Percentiles rank a stretch among this genome's conserved stretches.
phyloP scores from a whole-genome alignment of 2,888 invertebrate genomes.

The Macropis europaea region DNA sequence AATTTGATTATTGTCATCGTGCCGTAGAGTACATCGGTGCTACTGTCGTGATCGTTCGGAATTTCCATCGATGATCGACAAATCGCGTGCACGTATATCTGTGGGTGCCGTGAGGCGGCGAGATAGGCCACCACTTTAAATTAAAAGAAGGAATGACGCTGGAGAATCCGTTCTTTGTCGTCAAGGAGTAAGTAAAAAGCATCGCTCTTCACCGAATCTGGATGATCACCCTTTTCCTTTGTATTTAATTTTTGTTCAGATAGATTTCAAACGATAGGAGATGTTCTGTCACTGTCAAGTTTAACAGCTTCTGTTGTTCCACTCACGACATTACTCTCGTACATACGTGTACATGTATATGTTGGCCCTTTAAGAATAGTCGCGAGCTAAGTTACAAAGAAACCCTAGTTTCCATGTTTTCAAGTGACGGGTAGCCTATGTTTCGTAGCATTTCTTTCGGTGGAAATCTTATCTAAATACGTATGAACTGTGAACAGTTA shows the following conservation, averaged over 20 bases:
- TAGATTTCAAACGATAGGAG: too few species aligned
- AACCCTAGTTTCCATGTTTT: slow-evolving; percentile 1
- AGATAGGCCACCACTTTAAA: slow-evolving; percentile 76
- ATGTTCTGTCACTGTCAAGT: too few species aligned
- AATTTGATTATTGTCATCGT: slow-evolving; percentile 57
- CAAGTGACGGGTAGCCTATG: not conserved
- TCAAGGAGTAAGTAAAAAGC: slow-evolving; percentile 93
- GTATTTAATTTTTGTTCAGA: too few species aligned
- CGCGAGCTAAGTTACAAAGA: slow-evolving; percentile 19
- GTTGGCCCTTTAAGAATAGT: slow-evolving; percentile 25
- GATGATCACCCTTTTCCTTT: not conserved
- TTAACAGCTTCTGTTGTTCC: slow-evolving; percentile 20
- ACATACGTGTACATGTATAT: not conserved
- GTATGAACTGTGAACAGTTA: not conserved
- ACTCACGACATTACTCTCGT: slow-evolving; percentile 4
- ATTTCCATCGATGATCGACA: slow-evolving; percentile 73
- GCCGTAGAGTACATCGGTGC: slow-evolving; percentile 21
- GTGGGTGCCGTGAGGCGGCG: slow-evolving; percentile 76
- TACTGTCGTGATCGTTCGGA: slow-evolving; percentile 39
- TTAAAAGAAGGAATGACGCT: slow-evolving; percentile 93
- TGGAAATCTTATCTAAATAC: slow-evolving; percentile 12
- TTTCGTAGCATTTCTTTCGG: not conserved
- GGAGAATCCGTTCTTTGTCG: slow-evolving; percentile 99
- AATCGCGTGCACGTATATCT: slow-evolving; percentile 65
- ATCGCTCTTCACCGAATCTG: not conserved